phyloP scores from a whole-genome alignment of 1,140 invertebrate species.

The Temnothorax curvispinosus region DNA sequence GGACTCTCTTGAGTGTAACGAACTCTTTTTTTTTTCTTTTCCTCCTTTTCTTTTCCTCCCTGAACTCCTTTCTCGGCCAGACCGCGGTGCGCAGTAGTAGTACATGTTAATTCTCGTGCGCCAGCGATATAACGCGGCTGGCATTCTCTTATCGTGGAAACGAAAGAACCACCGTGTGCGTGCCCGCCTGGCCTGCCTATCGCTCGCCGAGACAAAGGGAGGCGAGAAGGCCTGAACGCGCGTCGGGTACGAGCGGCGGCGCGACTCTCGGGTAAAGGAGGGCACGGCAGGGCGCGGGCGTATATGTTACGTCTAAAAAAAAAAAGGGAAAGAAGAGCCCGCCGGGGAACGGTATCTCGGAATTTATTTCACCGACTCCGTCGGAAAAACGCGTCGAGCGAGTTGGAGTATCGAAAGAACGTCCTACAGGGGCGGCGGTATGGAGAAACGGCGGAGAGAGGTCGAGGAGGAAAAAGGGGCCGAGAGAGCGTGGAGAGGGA shows the following conservation, averaged over 20 bases:
- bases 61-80: not conserved
- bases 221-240: not conserved
- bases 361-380: not conserved
- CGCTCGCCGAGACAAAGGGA: slow-evolving; percentile 33
- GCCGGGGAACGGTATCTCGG: slow-evolving; percentile 19
- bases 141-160: slow-evolving; percentile 22
- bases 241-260: not conserved
- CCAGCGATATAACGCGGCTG: not conserved
- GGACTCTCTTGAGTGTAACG: slow-evolving; percentile 17
- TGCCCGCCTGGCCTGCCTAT: not conserved
- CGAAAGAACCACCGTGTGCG: not conserved
- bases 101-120: slow-evolving; percentile 20
- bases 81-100: not conserved
- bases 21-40: not conserved
- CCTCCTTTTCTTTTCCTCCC: not conserved
- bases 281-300: not conserved
- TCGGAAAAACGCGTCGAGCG: slow-evolving; percentile 3
- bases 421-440: slow-evolving; percentile 33
- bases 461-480: not conserved
- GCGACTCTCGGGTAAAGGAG: not conserved
- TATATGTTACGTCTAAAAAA: not conserved
- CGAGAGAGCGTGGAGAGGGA: not conserved
- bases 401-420: slow-evolving; percentile 25
- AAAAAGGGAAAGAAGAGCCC: not conserved
- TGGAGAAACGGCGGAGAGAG: slow-evolving; percentile 1